These are phyloP conservation scores for Lottia scabra DNA, from an alignment of 2,888 invertebrate species.

Conservation along the genomic window DNA sequence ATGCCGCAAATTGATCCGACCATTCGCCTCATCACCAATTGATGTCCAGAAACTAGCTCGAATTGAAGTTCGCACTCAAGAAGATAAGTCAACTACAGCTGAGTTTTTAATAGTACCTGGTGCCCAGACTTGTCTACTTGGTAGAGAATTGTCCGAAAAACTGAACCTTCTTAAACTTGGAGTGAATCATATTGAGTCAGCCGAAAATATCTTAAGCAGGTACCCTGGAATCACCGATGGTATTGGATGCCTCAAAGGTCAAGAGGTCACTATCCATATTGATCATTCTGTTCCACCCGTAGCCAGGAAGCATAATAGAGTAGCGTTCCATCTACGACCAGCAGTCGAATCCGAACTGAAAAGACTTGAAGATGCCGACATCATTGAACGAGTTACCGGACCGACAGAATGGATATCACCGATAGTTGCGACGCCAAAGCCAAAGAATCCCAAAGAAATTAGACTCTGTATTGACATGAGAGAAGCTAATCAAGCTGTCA, in stretches of 20 bases:
- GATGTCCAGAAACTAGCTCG: background rate
- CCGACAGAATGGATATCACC: slow-evolving; percentile 25
- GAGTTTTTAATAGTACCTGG: background rate
- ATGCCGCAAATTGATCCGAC: background rate
- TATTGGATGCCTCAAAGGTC: slow-evolving; percentile 26
- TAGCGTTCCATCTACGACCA: slow-evolving; percentile 34
- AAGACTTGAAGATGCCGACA: slow-evolving; percentile 15
- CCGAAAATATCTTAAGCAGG: background rate
- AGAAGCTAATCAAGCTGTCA: slow-evolving; percentile 36
- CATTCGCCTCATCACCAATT: slow-evolving; percentile 4
- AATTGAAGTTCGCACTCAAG: background rate
- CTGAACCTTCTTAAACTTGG: background rate
- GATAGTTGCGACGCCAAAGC: slow-evolving; percentile 27
- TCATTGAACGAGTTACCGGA: slow-evolving; percentile 29
- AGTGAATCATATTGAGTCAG: background rate
- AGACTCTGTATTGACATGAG: slow-evolving; percentile 45
- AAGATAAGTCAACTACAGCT: background rate
- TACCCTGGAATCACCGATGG: background rate
- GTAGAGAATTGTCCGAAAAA: background rate
- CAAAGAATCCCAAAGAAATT: slow-evolving; percentile 30
- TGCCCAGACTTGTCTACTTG: background rate
- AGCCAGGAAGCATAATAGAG: slow-evolving; percentile 25
- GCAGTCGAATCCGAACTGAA: slow-evolving; percentile 21
- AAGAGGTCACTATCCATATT: too few relatives aligned
- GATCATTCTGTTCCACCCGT: slow-evolving; percentile 29